Base-by-base conservation (phyloP, 2,888 invertebrate genomes). In the Archips xylosteana region DNA sequence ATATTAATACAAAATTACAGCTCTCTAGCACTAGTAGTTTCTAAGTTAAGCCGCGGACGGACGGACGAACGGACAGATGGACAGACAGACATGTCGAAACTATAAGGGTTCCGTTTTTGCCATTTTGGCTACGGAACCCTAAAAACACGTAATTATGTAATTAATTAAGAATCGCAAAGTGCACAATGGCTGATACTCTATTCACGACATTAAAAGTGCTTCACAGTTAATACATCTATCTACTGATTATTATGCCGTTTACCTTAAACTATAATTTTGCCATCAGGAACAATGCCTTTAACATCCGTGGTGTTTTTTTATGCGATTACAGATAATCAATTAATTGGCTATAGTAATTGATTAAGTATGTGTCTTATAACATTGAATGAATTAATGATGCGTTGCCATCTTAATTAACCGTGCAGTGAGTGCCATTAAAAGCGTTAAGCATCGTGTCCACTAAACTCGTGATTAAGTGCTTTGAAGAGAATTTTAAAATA, bases 401-500 rank as follows among this genome's bases (percentile, higher is more conserved):
- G 63, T 34, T 47, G 10, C 8, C 32, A 47, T 47, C 34, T 47
- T 63, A 45, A 45, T 45, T 63, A 13, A 8, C 6, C 13, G 45
- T 47, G 12, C 12, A 23, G 8, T 32, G 23, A 47, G 32, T 47
- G 12, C 34, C 3, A 57, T 57, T 32, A 57, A 32, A 57, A 23
- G 32, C 3, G 15, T 10, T 57, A 36, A 5, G 5, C 4, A 36
- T 36, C 36, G 2, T 3, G 23, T 23, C 23, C 23, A 23, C 23
- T 5, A 36, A 12, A 45, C 45, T 45, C 45, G 2, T 49, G n/a
- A 49, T 49, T 49, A 5, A n/a, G 47, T 13, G 4, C 13, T 12
- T 49, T 49, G n/a, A 47, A 47, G 47, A 49, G 3, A 49, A 15
- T 51, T 57, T 57, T 57, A 23, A 57, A 57, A 51, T 51, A 51